Base-by-base conservation (phyloP, 2,797 vertebrate species). In the Clamator glandarius region DNA sequence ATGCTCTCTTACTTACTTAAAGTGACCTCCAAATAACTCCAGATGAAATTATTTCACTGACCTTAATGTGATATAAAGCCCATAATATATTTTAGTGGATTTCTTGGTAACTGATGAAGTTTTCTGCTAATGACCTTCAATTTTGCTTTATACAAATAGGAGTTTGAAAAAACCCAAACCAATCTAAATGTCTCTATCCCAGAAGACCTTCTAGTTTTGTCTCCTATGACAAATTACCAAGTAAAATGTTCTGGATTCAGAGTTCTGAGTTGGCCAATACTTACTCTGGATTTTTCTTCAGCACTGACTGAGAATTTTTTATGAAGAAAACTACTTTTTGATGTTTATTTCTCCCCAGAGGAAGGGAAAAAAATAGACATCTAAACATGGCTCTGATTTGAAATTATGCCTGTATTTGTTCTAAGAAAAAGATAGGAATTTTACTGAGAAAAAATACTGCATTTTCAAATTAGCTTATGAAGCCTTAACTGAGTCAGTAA, bases 11-110 rank as follows among this genome's bases (percentile, higher is more conserved):
- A 24, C 50, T 66, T 70, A 48, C 36, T 46, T 51, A 73, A 29
- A 20, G 2, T 2, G 29, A 54, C 41, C 19, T 5, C 0, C 42
- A 17, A 8, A 1, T 3, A 78, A 70, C 17, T 74, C 57, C 48
- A 76, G 25, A 29, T 35, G 18, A 52, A 58, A 46, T 76, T 44
- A 54, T 13, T 54, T 14, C 61, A 31, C 33, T 62, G 39, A 51
- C 48, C 19, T 77, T 18, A 44, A 51, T 14, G 44, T 20, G 23
- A 75, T 23, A 67, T 5, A 87, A 80, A 76, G 29, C 14, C 8
- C 19, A 29, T n/a, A 35, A 77, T 66, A 42, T 59, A 24, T 62
- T 80, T 61, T 33, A 1, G 5, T 20, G 21, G 29, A 21, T 58
- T 36, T 84, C 64, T 18, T 46, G 42, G 64, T 55, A 77, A 76